Percentiles rank a stretch among this genome's conserved stretches.
Evolutionary conservation across 2,888 invertebrate species (phyloP).

Genomic region (Microdon myrmicae): DNA sequence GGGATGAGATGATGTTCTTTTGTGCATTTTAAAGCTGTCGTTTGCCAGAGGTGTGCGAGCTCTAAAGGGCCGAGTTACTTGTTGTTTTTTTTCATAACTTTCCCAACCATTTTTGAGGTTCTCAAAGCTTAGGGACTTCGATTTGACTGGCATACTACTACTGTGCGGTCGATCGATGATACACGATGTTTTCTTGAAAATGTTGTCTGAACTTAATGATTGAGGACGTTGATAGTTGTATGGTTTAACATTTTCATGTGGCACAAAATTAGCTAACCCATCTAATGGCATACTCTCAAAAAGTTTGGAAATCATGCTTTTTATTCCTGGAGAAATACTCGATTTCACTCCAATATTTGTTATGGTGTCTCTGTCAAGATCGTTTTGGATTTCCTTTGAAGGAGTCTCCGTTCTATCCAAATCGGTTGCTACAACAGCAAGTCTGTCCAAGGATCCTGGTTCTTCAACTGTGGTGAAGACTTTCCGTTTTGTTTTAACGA

Average conservation of each 20-base stretch:
- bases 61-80: slow-evolving; percentile 16
- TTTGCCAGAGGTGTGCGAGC: slow-evolving; percentile 60
- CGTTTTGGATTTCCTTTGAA: neutral
- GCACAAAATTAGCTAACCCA: slow-evolving; percentile 63
- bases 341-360: slow-evolving; percentile 59
- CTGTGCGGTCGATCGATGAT: slow-evolving; percentile 1
- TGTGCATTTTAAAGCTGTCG: slow-evolving; percentile 61
- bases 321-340: slow-evolving; percentile 72
- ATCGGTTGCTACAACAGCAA: slow-evolving; percentile 60
- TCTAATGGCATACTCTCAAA: slow-evolving; percentile 60
- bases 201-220: slow-evolving; percentile 71
- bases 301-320: slow-evolving; percentile 77
- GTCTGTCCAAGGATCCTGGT: slow-evolving; percentile 57
- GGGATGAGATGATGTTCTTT: slow-evolving; percentile 37
- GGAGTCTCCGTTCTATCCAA: slow-evolving; percentile 37
- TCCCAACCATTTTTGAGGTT: slow-evolving; percentile 24
- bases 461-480: slow-evolving; percentile 78
- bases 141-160: slow-evolving; percentile 15
- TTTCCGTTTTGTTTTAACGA: slow-evolving; percentile 83
- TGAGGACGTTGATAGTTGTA: slow-evolving; percentile 70
- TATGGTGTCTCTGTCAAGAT: slow-evolving; percentile 51
- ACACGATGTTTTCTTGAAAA: slow-evolving; percentile 40
- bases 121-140: slow-evolving; percentile 38
- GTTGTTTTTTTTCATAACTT: slow-evolving; percentile 1
- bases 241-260: slow-evolving; percentile 60